A percentile compares a stretch with the other conserved stretches of the same genome.
Conservation (phyloP, 2,888 invertebrate genomes). For the Aproaerema taeniolella region DNA sequence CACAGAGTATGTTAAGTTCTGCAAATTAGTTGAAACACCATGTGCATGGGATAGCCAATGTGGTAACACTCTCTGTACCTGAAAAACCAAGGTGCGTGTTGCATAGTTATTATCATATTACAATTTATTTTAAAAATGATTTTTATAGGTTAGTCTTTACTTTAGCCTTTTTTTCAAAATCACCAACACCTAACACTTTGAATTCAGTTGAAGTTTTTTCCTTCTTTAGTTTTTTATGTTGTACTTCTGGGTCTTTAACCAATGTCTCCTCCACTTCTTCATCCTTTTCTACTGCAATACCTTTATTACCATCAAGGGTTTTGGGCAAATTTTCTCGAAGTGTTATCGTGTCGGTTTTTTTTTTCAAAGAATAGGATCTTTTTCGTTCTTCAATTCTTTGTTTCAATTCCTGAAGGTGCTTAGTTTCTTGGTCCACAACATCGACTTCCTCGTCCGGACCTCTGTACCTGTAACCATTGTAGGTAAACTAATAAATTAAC, state of each 20-base stretch:
- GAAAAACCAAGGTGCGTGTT: too few species aligned
- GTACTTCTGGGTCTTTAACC: constrained; percentile 18
- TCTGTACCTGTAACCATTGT: constrained; percentile 52
- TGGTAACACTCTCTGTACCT: constrained; percentile 89
- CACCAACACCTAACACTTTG: constrained; percentile 82
- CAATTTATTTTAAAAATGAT: too few species aligned
- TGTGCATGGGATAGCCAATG: constrained; percentile 91
- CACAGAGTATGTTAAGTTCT: constrained; percentile 69
- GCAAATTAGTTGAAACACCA: constrained; percentile 84
- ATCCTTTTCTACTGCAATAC: constrained; percentile 28
- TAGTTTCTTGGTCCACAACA: constrained; percentile 65
- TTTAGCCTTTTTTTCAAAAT: constrained; percentile 74
- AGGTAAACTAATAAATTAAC: constrained; percentile 9
- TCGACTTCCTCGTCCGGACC: constrained; percentile 52
- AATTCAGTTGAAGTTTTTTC: constrained; percentile 58
- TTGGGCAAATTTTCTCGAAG: too few species aligned
- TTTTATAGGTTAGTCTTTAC: too few species aligned
- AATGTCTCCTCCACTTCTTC: constrained; percentile 11
- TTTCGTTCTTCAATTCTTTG: constrained; percentile 78
- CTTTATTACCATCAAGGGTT: too few species aligned
- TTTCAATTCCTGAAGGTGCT: constrained; percentile 76
- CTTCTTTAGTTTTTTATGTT: constrained; percentile 17
- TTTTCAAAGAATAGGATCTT: constrained; percentile 40
- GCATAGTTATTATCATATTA: too few species aligned
- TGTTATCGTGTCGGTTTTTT: constrained; percentile 34